These are phyloP conservation scores for Tachycineta bicolor DNA, from an alignment of 2,113 vertebrate genomes.

Conservation along the genomic window DNA sequence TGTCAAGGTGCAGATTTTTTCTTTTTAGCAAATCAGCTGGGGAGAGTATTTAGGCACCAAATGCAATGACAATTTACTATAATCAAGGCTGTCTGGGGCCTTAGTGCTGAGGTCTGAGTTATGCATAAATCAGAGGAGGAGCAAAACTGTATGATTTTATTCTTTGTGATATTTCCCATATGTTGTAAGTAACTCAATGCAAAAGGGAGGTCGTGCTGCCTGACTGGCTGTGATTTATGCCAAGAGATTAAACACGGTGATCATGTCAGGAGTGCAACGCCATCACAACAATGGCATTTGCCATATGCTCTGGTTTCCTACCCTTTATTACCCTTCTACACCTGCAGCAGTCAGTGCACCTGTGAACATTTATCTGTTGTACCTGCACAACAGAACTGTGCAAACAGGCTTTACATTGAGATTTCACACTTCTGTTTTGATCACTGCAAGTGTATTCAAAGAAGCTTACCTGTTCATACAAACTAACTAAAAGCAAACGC, in stretches of 20 bases:
- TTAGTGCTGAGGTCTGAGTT: neutral
- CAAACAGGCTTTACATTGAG: neutral
- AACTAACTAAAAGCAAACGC: neutral
- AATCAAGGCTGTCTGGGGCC: neutral
- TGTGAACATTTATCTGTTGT: neutral
- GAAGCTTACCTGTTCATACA: neutral
- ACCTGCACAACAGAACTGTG: neutral
- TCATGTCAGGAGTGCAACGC: neutral
- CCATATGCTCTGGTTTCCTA: neutral
- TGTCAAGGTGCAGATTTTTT: neutral
- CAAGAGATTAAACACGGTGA: neutral
- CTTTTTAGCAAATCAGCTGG: neutral
- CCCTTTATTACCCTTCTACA: neutral
- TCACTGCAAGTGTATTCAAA: neutral
- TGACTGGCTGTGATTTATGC: neutral
- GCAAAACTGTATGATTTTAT: neutral
- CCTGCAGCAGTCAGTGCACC: neutral
- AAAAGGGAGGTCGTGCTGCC: neutral
- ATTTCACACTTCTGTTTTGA: neutral
- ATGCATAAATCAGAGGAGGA: neutral
- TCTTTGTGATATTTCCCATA: neutral
- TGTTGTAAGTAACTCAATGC: neutral
- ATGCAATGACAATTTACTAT: neutral
- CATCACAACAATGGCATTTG: neutral
- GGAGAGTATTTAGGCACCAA: neutral